These are phyloP conservation scores for Limosa lapponica DNA, from an alignment of 2,797 vertebrate species.

Conservation along the genomic window DNA sequence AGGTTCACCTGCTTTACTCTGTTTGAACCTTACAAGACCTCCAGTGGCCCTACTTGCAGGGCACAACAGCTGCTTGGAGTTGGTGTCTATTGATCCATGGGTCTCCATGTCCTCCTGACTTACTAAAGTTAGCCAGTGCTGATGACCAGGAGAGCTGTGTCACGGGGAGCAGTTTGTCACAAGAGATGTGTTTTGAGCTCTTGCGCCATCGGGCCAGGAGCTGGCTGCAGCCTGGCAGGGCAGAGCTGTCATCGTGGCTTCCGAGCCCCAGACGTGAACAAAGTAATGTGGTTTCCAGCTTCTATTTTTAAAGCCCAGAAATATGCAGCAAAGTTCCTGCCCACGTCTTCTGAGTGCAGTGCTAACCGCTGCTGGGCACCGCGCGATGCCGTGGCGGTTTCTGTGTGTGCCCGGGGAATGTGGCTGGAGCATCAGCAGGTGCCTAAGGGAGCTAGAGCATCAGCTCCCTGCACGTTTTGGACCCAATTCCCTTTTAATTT, in stretches of 20 bases:
- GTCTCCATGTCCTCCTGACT: neutral
- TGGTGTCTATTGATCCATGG: neutral
- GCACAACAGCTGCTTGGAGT: neutral
- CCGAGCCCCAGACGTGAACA: neutral
- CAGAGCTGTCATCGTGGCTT: constrained; percentile 16
- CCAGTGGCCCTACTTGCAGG: neutral
- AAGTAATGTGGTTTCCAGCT: neutral
- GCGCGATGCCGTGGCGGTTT: accelerated
- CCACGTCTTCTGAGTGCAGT: neutral
- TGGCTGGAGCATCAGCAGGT: neutral
- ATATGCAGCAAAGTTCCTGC: neutral
- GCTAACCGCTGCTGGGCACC: neutral
- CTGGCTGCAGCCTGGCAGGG: neutral
- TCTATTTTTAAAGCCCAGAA: constrained; percentile 51
- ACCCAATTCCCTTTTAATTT: neutral
- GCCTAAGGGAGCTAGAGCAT: neutral
- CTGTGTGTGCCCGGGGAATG: neutral
- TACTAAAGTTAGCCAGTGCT: neutral
- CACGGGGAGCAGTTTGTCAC: neutral
- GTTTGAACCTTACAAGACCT: neutral
- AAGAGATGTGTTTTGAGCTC: neutral
- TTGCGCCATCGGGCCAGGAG: neutral
- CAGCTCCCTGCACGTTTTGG: neutral
- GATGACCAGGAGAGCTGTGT: neutral
- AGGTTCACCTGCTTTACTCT: neutral